Evolutionary conservation across 2,113 vertebrate species (phyloP).

Genomic region (Lepidothrix coronata): DNA sequence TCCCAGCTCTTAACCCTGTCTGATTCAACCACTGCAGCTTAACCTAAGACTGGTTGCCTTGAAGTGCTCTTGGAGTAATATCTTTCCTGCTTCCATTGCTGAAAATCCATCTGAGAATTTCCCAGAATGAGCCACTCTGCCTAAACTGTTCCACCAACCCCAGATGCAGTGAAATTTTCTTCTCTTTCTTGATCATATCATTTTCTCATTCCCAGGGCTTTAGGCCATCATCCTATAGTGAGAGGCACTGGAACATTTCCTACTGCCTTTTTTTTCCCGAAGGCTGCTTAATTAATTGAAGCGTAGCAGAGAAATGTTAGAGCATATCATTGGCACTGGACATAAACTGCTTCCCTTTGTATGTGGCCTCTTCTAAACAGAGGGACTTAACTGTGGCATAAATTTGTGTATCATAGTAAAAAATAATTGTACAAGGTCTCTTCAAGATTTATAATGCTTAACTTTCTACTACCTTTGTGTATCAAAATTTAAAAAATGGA

Average conservation of each 20-base stretch:
- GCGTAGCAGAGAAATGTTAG: not conserved
- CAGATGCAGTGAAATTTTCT: not conserved
- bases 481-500: not conserved
- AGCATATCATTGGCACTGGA: not conserved
- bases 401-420: not conserved
- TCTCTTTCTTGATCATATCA: not conserved
- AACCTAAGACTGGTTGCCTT: not conserved
- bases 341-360: not conserved
- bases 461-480: not conserved
- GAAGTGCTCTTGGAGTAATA: not conserved
- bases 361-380: not conserved
- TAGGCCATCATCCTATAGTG: not conserved
- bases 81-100: not conserved
- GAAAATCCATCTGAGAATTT: not conserved
- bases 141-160: not conserved
- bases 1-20: not conserved
- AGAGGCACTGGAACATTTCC: not conserved
- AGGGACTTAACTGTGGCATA: not conserved
- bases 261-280: not conserved
- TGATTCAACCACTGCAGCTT: not conserved
- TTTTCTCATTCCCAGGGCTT: not conserved
- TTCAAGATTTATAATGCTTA: not conserved
- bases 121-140: not conserved
- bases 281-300: not conserved
- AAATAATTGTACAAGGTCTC: not conserved